These are phyloP conservation scores for Staurois parvus DNA, from an alignment of 2,797 vertebrate genomes.

Conservation along the genomic window DNA sequence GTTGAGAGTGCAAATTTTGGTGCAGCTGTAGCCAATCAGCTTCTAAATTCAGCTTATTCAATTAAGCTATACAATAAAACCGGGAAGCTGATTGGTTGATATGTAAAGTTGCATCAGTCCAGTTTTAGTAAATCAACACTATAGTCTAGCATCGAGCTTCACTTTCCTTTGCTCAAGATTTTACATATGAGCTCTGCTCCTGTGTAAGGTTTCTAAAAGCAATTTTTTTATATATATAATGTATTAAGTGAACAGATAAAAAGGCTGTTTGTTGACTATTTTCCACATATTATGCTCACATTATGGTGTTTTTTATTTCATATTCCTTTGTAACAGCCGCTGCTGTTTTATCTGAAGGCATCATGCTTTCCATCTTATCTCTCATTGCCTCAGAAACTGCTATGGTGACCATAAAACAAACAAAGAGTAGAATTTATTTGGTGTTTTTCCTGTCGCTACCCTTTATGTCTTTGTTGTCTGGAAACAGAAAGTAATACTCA, in stretches of 20 bases:
- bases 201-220: not conserved
- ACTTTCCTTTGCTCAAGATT: not conserved
- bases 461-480: constrained; percentile 33
- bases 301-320: constrained; percentile 41
- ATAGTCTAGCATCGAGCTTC: too few relatives aligned
- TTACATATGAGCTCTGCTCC: not conserved
- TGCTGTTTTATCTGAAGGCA: constrained; percentile 29
- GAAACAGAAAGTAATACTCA: constrained; percentile 58
- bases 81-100: too few relatives aligned
- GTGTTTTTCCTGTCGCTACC: constrained; percentile 12
- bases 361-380: constrained; percentile 26
- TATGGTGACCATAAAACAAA: constrained; percentile 41
- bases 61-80: too few relatives aligned
- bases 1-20: too few relatives aligned
- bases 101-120: too few relatives aligned
- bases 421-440: constrained; percentile 41
- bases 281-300: not conserved
- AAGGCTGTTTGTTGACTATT: not conserved
- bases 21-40: too few relatives aligned
- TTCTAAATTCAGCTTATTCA: too few relatives aligned
- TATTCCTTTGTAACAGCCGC: constrained; percentile 4
- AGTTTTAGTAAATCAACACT: too few relatives aligned
- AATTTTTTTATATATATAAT: not conserved
- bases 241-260: not conserved
- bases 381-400: constrained; percentile 43